Percentiles rank a stretch among this genome's conserved stretches.
phyloP scores from a whole-genome alignment of 2,797 vertebrate species.

The Tokudaia tokunoshimensis region DNA sequence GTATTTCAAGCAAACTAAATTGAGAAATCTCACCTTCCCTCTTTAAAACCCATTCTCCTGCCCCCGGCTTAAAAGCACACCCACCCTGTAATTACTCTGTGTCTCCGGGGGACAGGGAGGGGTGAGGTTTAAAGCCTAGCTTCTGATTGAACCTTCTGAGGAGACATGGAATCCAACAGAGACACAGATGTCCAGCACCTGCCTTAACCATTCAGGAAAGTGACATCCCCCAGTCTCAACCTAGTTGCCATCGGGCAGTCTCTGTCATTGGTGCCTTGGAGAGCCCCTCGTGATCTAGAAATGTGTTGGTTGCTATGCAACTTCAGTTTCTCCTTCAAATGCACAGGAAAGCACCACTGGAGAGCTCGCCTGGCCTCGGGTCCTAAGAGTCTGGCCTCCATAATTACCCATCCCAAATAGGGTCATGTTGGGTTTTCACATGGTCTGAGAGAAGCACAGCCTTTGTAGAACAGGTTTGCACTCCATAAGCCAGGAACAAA shows the following conservation, averaged over 20 bases:
- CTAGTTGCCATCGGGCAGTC: neutral
- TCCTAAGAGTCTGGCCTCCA: neutral
- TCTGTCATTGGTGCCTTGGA: neutral
- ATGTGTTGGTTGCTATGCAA: neutral
- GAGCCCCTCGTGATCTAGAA: neutral
- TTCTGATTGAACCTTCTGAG: conserved; percentile 23
- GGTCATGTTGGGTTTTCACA: neutral
- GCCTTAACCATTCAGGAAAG: neutral
- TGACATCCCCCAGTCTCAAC: neutral
- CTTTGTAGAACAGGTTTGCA: neutral
- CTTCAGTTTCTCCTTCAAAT: neutral
- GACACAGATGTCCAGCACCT: neutral
- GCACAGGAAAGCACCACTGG: neutral
- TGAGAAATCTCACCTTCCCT: neutral
- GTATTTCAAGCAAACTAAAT: conserved; percentile 20
- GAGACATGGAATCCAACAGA: neutral
- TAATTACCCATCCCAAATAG: neutral
- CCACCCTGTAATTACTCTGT: neutral
- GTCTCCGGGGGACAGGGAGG: neutral
- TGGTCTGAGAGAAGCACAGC: neutral
- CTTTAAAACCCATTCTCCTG: neutral
- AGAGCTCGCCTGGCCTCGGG: neutral
- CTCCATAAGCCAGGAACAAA: neutral
- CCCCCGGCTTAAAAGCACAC: conserved; percentile 7
- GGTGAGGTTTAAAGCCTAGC: neutral